These are phyloP conservation scores for Petrolisthes manimaculis DNA, from an alignment of 2,888 invertebrate genomes.

Conservation along the genomic window DNA sequence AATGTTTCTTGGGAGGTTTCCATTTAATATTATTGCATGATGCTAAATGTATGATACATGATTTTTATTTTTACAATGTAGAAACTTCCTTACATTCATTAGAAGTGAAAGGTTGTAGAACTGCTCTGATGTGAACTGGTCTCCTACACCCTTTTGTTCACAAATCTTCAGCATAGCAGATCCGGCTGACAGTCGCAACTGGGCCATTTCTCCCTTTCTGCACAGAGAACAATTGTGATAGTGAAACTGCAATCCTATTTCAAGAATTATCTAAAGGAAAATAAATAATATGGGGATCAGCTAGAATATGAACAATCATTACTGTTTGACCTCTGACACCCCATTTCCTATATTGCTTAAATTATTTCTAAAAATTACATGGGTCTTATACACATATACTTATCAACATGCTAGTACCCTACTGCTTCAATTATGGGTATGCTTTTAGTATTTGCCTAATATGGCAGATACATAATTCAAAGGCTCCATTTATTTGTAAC, in stretches of 20 bases:
- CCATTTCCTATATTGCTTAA: background rate
- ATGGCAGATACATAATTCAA: no score
- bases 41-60: background rate
- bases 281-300: background rate
- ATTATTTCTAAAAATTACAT: background rate
- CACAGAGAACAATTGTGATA: slow-evolving; percentile 68
- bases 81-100: slow-evolving; percentile 79
- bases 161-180: slow-evolving; percentile 97
- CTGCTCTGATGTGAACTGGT: slow-evolving; percentile 93
- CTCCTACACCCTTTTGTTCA: slow-evolving; percentile 95
- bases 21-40: background rate
- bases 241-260: background rate
- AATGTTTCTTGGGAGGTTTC: background rate
- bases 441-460: no score
- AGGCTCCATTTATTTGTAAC: slow-evolving; percentile 42
- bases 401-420: no score
- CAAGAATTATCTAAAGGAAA: background rate
- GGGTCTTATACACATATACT: background rate
- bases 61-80: background rate
- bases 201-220: slow-evolving; percentile 91
- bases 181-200: slow-evolving; percentile 91
- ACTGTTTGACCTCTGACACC: background rate
- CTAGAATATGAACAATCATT: background rate
- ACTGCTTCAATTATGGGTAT: no score
- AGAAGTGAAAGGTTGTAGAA: slow-evolving; percentile 93